Evolutionary conservation across 64 coral and sea anemone genomes (phyloP).

Genomic region (Orbicella faveolata): DNA sequence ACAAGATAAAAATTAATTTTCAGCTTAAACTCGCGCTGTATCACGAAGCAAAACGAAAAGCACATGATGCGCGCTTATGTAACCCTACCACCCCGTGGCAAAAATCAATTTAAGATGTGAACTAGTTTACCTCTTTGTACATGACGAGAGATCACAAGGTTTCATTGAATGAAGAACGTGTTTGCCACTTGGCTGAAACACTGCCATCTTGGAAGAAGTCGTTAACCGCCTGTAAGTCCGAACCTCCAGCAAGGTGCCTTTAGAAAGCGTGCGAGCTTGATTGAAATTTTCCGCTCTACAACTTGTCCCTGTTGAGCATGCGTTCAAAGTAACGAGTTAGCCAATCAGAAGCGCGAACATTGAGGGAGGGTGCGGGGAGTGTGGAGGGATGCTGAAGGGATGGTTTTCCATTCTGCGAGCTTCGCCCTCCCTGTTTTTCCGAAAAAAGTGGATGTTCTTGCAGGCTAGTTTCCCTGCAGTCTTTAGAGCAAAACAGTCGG

Average conservation of each 20-base stretch:
- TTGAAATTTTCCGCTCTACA: background rate
- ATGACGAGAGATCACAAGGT: conserved; percentile 29
- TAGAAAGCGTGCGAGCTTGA: background rate
- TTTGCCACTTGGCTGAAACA: conserved; percentile 30
- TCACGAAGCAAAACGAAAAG: background rate
- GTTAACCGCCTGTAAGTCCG: background rate
- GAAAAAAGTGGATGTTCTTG: too few relatives aligned
- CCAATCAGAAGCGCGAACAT: too few relatives aligned
- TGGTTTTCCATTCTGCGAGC: too few relatives aligned
- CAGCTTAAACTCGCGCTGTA: background rate
- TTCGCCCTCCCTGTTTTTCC: too few relatives aligned
- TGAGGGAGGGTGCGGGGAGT: too few relatives aligned
- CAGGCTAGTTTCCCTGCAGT: too few relatives aligned
- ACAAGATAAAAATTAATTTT: background rate
- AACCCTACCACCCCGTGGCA: too few relatives aligned
- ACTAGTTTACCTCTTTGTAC: background rate
- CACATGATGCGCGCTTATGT: background rate
- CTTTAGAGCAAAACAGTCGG: too few relatives aligned
- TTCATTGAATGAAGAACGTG: conserved; percentile 27
- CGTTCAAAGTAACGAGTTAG: too few relatives aligned
- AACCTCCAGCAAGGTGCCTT: background rate
- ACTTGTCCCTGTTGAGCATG: too few relatives aligned
- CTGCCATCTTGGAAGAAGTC: conserved; percentile 6
- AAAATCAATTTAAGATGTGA: too few relatives aligned
- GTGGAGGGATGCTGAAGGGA: too few relatives aligned